Conservation (phyloP, 2,888 invertebrate species). For the Stenotaenia linearis region DNA sequence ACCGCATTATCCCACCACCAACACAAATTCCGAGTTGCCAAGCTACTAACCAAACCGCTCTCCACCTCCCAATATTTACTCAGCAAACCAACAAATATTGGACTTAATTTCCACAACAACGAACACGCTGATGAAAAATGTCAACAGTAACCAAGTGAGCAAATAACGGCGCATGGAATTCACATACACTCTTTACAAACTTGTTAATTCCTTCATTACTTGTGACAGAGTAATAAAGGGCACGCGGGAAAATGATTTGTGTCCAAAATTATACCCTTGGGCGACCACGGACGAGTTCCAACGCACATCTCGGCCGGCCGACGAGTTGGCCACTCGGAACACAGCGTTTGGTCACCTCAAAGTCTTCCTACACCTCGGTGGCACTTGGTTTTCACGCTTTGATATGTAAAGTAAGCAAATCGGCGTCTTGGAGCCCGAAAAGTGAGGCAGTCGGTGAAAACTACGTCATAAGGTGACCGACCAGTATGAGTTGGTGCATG, state of each 20-base stretch:
- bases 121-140: neutral
- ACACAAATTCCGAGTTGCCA: neutral
- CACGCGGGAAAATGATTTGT: constrained; percentile 21
- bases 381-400: neutral
- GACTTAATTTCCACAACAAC: neutral
- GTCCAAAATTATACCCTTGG: constrained; percentile 12
- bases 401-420: neutral
- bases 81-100: neutral
- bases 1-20: neutral
- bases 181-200: neutral
- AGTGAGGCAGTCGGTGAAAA: neutral
- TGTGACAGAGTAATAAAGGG: neutral
- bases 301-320: neutral
- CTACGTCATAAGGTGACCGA: constrained; percentile 21
- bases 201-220: neutral
- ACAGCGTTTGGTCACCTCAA: neutral
- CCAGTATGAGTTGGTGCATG: constrained; percentile 26
- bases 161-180: neutral
- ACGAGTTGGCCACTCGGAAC: neutral
- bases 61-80: neutral
- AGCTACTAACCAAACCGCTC: too few relatives aligned
- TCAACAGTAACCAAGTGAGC: neutral
- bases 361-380: neutral
- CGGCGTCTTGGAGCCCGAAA: neutral
- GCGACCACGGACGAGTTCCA: neutral